A percentile compares a stretch with the other conserved stretches of the same genome.
phyloP scores from a whole-genome alignment of 2,113 vertebrate species.

The Hydropotes inermis region DNA sequence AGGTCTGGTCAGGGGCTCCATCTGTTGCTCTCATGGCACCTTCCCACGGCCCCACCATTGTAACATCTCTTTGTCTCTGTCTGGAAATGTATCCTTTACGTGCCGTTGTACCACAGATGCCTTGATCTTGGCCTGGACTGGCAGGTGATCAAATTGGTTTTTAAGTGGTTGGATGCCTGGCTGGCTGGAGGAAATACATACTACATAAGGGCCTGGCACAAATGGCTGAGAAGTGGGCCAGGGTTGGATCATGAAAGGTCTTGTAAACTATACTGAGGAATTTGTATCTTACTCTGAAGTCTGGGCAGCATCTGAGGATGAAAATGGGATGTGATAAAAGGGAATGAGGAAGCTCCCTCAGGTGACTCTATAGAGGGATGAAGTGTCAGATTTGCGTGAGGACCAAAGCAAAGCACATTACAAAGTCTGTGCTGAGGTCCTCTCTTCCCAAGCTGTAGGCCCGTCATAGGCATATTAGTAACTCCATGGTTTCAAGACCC shows the following conservation, averaged over 20 bases:
- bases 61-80: background rate
- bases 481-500: background rate
- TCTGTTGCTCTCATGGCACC: background rate
- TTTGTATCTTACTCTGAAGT: background rate
- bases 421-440: background rate
- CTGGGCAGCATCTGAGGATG: rapidly evolving
- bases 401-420: background rate
- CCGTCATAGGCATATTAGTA: background rate
- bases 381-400: background rate
- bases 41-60: rapidly evolving
- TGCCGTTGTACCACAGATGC: background rate
- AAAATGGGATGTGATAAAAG: background rate
- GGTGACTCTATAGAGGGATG: background rate
- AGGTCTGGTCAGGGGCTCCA: background rate
- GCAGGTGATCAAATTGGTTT: background rate
- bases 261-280: background rate
- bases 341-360: background rate
- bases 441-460: background rate
- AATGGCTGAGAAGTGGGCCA: background rate
- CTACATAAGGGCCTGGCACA: background rate
- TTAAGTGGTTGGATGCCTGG: background rate
- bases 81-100: background rate
- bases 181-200: background rate
- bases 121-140: background rate
- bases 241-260: background rate